A percentile compares a stretch with the other conserved stretches of the same genome.
phyloP scores from a whole-genome alignment of 1,140 invertebrate species.

The Heterodera schachtii region DNA sequence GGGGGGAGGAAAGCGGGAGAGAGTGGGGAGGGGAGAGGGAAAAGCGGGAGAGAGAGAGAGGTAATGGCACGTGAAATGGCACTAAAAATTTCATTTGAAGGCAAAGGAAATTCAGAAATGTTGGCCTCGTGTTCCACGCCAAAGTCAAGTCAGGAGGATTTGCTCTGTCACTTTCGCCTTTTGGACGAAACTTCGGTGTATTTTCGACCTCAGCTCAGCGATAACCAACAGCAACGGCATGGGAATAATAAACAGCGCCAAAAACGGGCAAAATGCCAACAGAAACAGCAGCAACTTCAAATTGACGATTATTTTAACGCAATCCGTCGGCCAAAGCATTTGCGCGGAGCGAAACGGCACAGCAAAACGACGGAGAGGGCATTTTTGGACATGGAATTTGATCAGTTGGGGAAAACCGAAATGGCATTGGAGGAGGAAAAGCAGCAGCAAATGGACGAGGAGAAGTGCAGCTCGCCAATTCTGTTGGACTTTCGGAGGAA shows the following conservation, averaged over 20 bases:
- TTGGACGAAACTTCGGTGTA: conserved; percentile 6
- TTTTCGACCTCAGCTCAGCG: not conserved
- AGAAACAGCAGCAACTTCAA: not conserved
- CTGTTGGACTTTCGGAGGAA: conserved; percentile 5
- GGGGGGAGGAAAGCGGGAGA: too few species aligned
- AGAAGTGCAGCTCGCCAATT: conserved; percentile 12
- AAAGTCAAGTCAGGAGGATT: conserved; percentile 8
- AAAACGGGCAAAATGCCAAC: not conserved
- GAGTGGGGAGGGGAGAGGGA: too few species aligned
- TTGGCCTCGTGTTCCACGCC: conserved; percentile 7
- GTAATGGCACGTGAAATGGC: too few species aligned
- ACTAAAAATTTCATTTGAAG: too few species aligned
- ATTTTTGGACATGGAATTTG: not conserved
- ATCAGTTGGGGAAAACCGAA: not conserved
- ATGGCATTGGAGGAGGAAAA: not conserved
- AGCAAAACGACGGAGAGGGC: not conserved
- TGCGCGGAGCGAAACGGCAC: not conserved
- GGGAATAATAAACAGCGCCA: not conserved
- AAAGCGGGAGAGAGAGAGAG: too few species aligned
- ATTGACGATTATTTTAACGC: conserved; percentile 2
- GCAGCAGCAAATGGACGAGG: not conserved
- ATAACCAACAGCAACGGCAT: not conserved
- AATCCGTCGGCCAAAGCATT: not conserved
- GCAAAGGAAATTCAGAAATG: not conserved
- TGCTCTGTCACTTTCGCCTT: not conserved